phyloP scores from a whole-genome alignment of 1,140 invertebrate species.

The Cydia splendana region DNA sequence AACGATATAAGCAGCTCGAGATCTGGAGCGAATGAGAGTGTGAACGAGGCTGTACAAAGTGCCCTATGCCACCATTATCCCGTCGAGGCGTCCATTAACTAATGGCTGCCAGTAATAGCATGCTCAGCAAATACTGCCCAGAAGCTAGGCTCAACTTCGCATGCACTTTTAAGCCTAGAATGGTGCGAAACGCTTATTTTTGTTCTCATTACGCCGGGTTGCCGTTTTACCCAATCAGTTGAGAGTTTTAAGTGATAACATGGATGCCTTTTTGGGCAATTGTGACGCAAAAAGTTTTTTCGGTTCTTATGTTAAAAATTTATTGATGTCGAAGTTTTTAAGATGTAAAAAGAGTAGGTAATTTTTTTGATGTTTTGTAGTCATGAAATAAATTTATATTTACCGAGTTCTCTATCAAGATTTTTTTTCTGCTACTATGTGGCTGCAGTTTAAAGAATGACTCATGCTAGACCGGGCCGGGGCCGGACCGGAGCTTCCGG shows the following conservation, averaged over 20 bases:
- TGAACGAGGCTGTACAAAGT: slow-evolving; percentile 35
- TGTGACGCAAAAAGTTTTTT: neutral
- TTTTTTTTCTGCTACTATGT: neutral
- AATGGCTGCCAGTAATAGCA: slow-evolving; percentile 51
- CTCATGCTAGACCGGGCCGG: too few species aligned
- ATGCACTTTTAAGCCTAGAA: slow-evolving; percentile 35
- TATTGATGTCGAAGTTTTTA: neutral
- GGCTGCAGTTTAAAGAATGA: too few species aligned
- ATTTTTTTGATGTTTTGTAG: neutral
- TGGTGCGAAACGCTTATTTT: slow-evolving; percentile 14
- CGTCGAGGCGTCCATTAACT: slow-evolving; percentile 53
- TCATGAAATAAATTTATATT: neutral
- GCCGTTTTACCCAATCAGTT: slow-evolving; percentile 6
- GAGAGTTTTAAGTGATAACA: slow-evolving; percentile 1
- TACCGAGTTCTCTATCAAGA: neutral
- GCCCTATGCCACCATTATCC: slow-evolving; percentile 52
- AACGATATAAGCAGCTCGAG: neutral
- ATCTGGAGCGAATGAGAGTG: neutral
- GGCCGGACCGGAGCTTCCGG: too few species aligned
- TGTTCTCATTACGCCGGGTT: neutral
- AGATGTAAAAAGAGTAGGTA: neutral
- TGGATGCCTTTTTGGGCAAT: neutral
- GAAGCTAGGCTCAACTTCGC: slow-evolving; percentile 42
- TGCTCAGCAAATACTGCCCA: slow-evolving; percentile 51
- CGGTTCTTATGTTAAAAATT: neutral